Evolutionary conservation across 2,888 invertebrate genomes (phyloP).

Genomic region (Lasioglossum lativentre): DNA sequence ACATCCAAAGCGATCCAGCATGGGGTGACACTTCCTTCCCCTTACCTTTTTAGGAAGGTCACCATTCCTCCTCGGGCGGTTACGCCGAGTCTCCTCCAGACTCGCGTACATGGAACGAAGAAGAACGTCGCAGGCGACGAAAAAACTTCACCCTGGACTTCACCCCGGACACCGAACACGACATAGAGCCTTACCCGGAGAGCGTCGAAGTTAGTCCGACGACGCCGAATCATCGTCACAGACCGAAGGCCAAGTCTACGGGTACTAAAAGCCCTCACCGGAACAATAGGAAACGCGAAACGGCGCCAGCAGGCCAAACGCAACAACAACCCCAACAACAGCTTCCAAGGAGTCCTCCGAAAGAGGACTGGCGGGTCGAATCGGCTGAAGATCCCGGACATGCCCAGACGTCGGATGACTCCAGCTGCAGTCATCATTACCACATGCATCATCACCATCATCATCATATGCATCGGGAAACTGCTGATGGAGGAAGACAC

Average conservation of each 20-base stretch:
- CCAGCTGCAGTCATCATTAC: constrained; percentile 85
- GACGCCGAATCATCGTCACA: constrained; percentile 77
- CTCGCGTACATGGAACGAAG: constrained; percentile 87
- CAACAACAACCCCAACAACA: constrained; percentile 81
- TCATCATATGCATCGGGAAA: constrained; percentile 78
- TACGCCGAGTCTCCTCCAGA: constrained; percentile 83
- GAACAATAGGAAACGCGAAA: constrained; percentile 77
- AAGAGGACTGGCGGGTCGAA: constrained; percentile 86
- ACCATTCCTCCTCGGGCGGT: constrained; percentile 81
- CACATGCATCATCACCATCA: constrained; percentile 81
- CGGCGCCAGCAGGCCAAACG: constrained; percentile 54
- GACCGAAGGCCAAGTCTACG: constrained; percentile 71
- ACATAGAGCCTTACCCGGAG: constrained; percentile 68
- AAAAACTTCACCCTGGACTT: constrained; percentile 92
- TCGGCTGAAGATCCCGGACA: constrained; percentile 86
- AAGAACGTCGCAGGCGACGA: constrained; percentile 90
- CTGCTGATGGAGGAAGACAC: constrained; percentile 82
- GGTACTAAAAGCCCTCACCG: constrained; percentile 73
- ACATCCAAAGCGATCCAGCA: constrained; percentile 1
- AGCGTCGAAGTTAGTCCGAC: constrained; percentile 75
- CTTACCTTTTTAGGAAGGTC: constrained; percentile 73
- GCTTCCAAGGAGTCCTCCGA: constrained; percentile 82
- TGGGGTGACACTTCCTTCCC: neutral
- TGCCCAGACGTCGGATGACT: constrained; percentile 88
- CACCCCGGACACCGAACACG: constrained; percentile 86